A percentile compares a stretch with the other conserved stretches of the same genome.
Conservation (phyloP, 2,888 invertebrate species). For the Reticulitermes lucifugus region DNA sequence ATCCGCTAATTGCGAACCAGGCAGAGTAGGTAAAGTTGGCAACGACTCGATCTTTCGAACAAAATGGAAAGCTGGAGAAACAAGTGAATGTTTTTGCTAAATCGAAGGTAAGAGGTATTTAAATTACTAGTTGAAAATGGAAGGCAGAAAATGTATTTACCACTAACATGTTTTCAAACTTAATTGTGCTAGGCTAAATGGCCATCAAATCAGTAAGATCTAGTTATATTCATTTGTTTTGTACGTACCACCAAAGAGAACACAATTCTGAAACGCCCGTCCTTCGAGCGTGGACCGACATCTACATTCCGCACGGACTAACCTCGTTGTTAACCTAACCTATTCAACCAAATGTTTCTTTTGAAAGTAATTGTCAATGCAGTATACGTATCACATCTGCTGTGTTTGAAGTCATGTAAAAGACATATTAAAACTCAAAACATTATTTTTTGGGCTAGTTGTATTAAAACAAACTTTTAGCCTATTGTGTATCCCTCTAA, state of each 20-base stretch:
- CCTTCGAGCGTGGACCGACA: background rate
- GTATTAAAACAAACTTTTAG: no score
- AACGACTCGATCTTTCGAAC: background rate
- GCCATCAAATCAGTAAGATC: background rate
- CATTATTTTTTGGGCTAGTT: no score
- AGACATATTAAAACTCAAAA: no score
- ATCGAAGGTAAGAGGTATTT: background rate
- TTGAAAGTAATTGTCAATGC: no score
- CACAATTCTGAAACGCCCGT: background rate
- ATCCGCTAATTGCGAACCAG: background rate
- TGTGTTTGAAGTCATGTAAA: no score
- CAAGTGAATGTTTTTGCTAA: constrained; percentile 12
- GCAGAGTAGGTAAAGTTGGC: background rate
- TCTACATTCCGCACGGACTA: background rate
- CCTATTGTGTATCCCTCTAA: no score
- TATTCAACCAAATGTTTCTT: background rate
- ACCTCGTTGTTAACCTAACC: constrained; percentile 19
- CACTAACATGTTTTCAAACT: background rate
- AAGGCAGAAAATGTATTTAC: background rate
- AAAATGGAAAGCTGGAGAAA: background rate
- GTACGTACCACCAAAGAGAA: background rate
- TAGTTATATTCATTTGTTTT: constrained; percentile 11
- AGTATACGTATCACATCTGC: no score
- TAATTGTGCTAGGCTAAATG: background rate
- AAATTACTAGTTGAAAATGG: no score